Conservation (phyloP, 2,113 vertebrate genomes). For the Myotis lucifugus region DNA sequence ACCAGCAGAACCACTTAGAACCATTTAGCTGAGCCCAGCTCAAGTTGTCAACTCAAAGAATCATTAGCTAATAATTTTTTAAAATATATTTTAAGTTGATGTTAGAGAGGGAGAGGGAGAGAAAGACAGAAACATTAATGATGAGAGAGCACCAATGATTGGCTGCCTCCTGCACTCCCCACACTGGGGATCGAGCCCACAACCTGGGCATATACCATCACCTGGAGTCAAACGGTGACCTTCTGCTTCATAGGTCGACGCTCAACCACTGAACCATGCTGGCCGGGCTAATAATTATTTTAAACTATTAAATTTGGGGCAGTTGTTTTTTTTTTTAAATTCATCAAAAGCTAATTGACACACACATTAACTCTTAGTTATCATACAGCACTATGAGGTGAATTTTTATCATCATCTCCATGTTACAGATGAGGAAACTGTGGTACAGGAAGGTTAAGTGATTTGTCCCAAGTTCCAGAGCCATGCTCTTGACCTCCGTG, state of each 20-base stretch:
- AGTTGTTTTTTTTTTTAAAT: background rate
- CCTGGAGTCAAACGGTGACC: too few relatives aligned
- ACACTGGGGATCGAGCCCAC: too few relatives aligned
- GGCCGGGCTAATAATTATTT: background rate
- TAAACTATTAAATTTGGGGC: background rate
- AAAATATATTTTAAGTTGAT: background rate
- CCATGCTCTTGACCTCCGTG: background rate
- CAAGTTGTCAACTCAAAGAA: background rate
- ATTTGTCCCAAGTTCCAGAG: background rate
- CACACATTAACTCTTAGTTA: background rate
- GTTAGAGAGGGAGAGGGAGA: too few relatives aligned
- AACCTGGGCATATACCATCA: too few relatives aligned
- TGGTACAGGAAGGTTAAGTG: background rate
- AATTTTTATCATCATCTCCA: background rate
- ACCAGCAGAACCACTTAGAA: background rate
- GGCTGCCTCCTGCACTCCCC: too few relatives aligned
- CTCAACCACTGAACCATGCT: too few relatives aligned
- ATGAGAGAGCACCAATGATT: too few relatives aligned
- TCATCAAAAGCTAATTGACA: background rate
- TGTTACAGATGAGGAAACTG: background rate
- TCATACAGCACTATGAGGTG: background rate
- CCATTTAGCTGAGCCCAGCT: background rate
- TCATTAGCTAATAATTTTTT: background rate
- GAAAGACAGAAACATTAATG: too few relatives aligned
- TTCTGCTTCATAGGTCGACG: too few relatives aligned